Conservation (phyloP, 2,888 invertebrate genomes). For the Aethes cnicana region DNA sequence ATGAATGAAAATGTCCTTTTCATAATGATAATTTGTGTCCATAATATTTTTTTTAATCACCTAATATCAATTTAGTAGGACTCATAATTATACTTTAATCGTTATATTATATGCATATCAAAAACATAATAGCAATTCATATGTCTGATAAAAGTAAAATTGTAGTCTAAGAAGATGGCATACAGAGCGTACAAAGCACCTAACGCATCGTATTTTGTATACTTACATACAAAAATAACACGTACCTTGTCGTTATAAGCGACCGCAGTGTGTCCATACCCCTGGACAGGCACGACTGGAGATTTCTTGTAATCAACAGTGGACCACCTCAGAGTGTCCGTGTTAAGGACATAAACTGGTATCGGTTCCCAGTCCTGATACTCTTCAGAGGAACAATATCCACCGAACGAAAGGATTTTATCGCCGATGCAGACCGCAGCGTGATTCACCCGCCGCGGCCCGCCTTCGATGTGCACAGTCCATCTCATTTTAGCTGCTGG, state of each 20-base stretch:
- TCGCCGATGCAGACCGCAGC: conserved; percentile 92
- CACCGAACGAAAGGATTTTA: conserved; percentile 94
- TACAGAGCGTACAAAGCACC: no score
- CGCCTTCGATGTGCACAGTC: conserved; percentile 93
- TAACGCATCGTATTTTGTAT: no score
- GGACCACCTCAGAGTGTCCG: conserved; percentile 85
- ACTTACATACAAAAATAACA: not conserved
- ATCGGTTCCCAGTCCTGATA: conserved; percentile 89
- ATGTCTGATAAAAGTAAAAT: no score
- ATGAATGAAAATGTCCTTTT: no score
- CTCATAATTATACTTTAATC: no score
- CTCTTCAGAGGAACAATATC: conserved; percentile 93
- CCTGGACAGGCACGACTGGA: conserved; percentile 87
- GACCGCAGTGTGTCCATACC: conserved; percentile 96
- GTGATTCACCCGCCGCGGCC: conserved; percentile 95
- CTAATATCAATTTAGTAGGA: no score
- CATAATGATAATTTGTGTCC: no score
- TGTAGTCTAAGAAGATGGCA: no score
- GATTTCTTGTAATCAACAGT: conserved; percentile 75
- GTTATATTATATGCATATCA: no score
- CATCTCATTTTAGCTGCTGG: conserved; percentile 84
- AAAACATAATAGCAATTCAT: no score
- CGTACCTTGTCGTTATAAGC: conserved; percentile 86
- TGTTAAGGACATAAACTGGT: conserved; percentile 93
- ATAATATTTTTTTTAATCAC: no score